These are phyloP conservation scores for Oceanites oceanicus DNA, from an alignment of 2,113 vertebrate species.

Conservation along the genomic window DNA sequence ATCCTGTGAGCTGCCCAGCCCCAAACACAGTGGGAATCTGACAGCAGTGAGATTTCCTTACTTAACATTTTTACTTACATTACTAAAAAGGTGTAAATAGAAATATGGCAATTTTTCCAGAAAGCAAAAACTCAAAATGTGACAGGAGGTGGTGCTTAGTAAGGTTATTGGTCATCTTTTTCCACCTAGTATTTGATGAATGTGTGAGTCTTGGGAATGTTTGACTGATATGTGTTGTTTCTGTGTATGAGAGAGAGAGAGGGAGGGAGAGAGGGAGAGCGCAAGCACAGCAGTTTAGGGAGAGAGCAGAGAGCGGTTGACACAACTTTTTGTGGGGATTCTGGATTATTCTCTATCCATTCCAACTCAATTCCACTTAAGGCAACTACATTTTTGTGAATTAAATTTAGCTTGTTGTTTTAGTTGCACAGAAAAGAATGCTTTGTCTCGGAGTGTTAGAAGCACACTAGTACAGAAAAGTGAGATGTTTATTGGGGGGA, in stretches of 20 bases:
- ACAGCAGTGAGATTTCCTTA: neutral
- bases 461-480: neutral
- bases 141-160: neutral
- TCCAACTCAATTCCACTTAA: neutral
- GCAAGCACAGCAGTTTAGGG: neutral
- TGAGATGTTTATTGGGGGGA: neutral
- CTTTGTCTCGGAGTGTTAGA: neutral
- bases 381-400: neutral
- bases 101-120: neutral
- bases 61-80: neutral
- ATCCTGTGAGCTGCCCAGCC: neutral
- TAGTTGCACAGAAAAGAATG: neutral
- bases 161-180: neutral
- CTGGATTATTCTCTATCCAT: neutral
- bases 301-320: neutral
- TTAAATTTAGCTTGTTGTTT: neutral
- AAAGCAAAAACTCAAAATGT: neutral
- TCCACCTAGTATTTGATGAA: neutral
- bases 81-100: neutral
- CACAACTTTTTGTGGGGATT: neutral
- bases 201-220: neutral
- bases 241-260: neutral
- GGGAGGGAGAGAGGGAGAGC: neutral
- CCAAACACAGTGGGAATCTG: neutral
- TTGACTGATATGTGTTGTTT: neutral